Conservation (phyloP, 1,140 invertebrate species). For the Dolichoris vasculosae region DNA sequence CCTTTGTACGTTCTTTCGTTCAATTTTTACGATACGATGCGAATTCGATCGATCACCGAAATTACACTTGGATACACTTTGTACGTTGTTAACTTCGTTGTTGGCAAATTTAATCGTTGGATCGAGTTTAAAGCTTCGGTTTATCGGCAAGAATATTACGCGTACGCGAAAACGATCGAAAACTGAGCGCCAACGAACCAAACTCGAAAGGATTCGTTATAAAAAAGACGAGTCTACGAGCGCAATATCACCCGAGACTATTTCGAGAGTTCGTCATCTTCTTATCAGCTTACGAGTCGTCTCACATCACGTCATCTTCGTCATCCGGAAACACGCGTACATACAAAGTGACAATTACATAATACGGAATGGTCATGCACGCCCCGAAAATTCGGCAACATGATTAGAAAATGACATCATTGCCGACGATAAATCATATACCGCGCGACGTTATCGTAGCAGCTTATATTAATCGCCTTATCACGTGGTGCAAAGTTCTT, state of each 20-base stretch:
- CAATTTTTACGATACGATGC: too few species aligned
- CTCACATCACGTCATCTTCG: not conserved
- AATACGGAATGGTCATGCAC: not conserved
- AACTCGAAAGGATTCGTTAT: too few species aligned
- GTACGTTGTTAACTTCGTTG: too few species aligned
- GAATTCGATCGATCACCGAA: too few species aligned
- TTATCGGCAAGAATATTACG: too few species aligned
- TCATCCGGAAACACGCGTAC: not conserved
- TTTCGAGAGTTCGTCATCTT: not conserved
- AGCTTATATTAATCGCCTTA: conserved; percentile 29
- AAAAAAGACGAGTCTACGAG: too few species aligned
- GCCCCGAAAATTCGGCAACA: not conserved
- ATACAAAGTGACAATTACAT: not conserved
- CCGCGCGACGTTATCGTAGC: not conserved
- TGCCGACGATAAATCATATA: conserved; percentile 17
- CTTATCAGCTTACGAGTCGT: not conserved
- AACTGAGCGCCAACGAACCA: too few species aligned
- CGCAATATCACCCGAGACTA: not conserved
- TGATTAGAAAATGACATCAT: conserved; percentile 12
- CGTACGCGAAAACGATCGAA: too few species aligned
- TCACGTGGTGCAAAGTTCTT: not conserved
- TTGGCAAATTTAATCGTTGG: too few species aligned
- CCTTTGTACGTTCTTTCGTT: too few species aligned
- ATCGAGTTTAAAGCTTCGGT: too few species aligned
- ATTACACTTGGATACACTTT: too few species aligned